Conservation (phyloP, 2,888 invertebrate species). For the Nycteola revayana region DNA sequence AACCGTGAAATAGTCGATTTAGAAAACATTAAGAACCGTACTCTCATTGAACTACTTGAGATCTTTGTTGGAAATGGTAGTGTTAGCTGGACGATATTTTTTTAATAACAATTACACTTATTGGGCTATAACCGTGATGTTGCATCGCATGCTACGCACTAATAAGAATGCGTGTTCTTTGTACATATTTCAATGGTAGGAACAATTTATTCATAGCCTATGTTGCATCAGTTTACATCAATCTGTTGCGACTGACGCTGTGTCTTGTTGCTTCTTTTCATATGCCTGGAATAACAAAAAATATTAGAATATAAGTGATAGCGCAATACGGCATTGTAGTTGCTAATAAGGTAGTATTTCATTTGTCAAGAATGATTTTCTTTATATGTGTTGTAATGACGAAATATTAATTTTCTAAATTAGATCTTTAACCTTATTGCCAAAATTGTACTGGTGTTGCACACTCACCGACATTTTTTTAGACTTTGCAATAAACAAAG, state of each 20-base stretch:
- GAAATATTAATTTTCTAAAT: no score
- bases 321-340: no score
- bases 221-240: slow-evolving; percentile 30
- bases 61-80: slow-evolving; percentile 14
- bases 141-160: slow-evolving; percentile 22
- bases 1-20: slow-evolving; percentile 12
- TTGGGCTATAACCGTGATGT: slow-evolving; percentile 34
- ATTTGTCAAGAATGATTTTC: no score
- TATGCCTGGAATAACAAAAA: slow-evolving; percentile 55
- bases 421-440: no score
- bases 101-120: slow-evolving; percentile 37
- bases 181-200: slow-evolving; percentile 45
- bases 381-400: no score
- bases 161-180: slow-evolving; percentile 36
- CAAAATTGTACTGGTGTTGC: no score
- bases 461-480: no score
- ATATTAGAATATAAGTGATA: no score
- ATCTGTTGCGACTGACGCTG: slow-evolving; percentile 30
- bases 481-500: no score
- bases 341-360: no score
- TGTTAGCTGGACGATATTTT: slow-evolving; percentile 16
- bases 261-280: slow-evolving; percentile 42
- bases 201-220: slow-evolving; percentile 43
- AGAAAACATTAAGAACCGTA: not conserved
- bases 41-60: not conserved